Evolutionary conservation across 2,797 vertebrate genomes (phyloP), one percentile per base, ranked within the genome.

Genomic region (Phoxinus dragarum): DNA sequence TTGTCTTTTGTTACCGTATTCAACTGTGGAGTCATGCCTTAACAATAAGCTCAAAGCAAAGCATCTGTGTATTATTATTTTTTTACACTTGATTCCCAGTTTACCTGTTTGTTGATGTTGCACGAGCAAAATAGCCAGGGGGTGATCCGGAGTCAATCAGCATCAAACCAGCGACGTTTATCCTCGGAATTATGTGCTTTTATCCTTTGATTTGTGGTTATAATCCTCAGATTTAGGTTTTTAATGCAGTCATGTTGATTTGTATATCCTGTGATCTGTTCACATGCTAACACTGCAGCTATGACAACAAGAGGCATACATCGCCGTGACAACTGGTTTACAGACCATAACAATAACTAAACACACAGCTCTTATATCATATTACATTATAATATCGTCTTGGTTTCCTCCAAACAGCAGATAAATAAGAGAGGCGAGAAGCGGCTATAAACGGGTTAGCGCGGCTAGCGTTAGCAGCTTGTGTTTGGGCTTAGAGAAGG

Each of bases 241-340:
- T 64, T 52, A 27, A 52, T 52, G 76, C 67, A 78, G 64, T 66
- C 21, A 23, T 78, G 64, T 71, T 76, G 34, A 40, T 44, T 56
- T 72, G 47, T 31, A 9, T 72, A 9, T 72, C 19, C 6, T 21
- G 2, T n/a, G 21, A 64, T 80, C 42, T 73, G 67, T 79, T 64
- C 31, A 72, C 23, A 82, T 86, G 82, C 68, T 79, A 76, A 89
- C 86, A 31, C 71, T 8, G 84, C 82, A 59, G 61, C 88, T 84
- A 89, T 87, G 81, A 82, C 88, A 86, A 89, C 88, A 82, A 86
- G 64, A 81, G 64, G 47, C 42, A 85, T 66, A 66, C 77, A 40
- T 49, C 6, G 42, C 66, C 84, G 3, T 80, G 44, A 75, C 75
- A 80, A 59, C 69, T n/a, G 61, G 19, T 82, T 69, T 42, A 73